Evolutionary conservation across 2,888 invertebrate species (phyloP).

Genomic region (Stenchaetothrips biformis): DNA sequence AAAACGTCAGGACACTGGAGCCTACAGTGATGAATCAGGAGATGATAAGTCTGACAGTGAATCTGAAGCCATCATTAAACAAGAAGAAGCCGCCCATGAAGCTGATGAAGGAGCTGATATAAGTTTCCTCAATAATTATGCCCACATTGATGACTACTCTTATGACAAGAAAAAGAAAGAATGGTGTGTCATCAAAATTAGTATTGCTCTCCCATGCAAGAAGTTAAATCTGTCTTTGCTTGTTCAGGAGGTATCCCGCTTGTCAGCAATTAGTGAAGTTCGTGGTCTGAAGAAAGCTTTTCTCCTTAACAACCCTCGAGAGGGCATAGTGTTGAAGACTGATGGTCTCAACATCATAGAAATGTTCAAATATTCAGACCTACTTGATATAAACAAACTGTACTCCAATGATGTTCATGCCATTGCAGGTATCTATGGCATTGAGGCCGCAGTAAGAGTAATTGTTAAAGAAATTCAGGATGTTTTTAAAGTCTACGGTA

Average conservation of each 20-base stretch:
- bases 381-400: conserved; percentile 73
- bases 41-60: conserved; percentile 43
- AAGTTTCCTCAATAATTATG: not conserved
- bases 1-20: conserved; percentile 52
- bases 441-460: conserved; percentile 89
- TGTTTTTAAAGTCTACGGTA: conserved; percentile 96
- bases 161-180: conserved; percentile 17
- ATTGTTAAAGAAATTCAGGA: conserved; percentile 91
- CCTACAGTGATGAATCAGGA: conserved; percentile 48
- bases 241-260: not conserved
- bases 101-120: conserved; percentile 38
- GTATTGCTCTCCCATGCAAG: not conserved
- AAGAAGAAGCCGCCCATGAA: conserved; percentile 40
- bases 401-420: conserved; percentile 94
- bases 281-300: conserved; percentile 8
- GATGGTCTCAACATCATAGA: conserved; percentile 92
- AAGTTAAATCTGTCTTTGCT: not conserved
- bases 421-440: conserved; percentile 85
- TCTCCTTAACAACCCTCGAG: not conserved
- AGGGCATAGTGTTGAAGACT: conserved; percentile 69
- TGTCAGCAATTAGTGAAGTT: not conserved
- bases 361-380: conserved; percentile 75
- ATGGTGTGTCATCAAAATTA: conserved; percentile 15
- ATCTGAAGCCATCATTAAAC: conserved; percentile 46
- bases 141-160: conserved; percentile 37